Evolutionary conservation across 2,888 invertebrate species (phyloP), one percentile per base, ranked within the genome.

Genomic region (Blastobasis adustella): DNA sequence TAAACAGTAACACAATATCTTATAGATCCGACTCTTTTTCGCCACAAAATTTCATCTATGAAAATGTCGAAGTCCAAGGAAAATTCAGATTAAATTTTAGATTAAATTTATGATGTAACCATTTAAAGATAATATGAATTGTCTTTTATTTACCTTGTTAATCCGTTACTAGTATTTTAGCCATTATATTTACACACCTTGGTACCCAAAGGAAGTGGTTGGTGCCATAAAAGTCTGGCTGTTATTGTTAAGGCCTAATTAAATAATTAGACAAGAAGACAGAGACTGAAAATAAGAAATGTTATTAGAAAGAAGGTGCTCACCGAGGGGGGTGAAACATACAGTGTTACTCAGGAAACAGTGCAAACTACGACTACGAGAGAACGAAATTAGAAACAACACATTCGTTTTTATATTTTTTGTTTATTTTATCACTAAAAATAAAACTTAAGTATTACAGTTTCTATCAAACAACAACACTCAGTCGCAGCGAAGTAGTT

Each of bases 401-500:
- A 61, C 47, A 48, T 58, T 58, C 68, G 61, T 72, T 80, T 83
- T 82, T 82, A 72, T 69, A 71, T 74, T 78, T 79, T 83, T 82
- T 82, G 78, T 87, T 86, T 85, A 86, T 89, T 88, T 86, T 88
- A 84, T 85, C 78, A 86, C 87, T 88, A 85, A 86, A 83, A 77
- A 80, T 86, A 82, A 84, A 87, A 78, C 88, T 88, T 87, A 86
- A 78, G 81, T 82, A 83, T 80, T 87, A 88, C 85, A 87, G 85
- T 85, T 82, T 82, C 79, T 84, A 86, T 85, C 79, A 79, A 87
- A 85, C 82, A 85, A 84, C 82, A 85, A 81, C 83, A 81, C 82
- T 82, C 84, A 84, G 84, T 85, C 83, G 83, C 79, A 82, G 80
- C 74, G 79, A 82, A 76, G 76, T 76, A 77, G 71, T 79, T 83